These are phyloP conservation scores for Chelonus insularis DNA, from an alignment of 1,140 invertebrate genomes.

Conservation along the genomic window DNA sequence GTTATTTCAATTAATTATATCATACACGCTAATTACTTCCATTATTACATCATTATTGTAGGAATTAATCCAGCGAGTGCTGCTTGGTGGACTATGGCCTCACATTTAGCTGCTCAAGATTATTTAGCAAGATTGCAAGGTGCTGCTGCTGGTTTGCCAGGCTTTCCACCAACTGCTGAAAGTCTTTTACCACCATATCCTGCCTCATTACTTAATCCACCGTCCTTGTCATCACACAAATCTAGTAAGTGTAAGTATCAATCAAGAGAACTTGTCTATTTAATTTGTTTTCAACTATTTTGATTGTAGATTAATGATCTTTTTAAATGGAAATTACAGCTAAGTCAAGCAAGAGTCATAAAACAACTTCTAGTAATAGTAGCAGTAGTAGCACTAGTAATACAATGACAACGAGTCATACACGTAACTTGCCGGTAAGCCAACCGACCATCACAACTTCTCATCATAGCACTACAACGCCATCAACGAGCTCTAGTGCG, in stretches of 20 bases:
- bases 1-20: background rate
- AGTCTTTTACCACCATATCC: slow-evolving; percentile 59
- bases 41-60: slow-evolving; percentile 20
- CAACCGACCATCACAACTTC: slow-evolving; percentile 50
- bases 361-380: slow-evolving; percentile 46
- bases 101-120: slow-evolving; percentile 81
- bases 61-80: slow-evolving; percentile 66
- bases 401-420: slow-evolving; percentile 43
- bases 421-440: slow-evolving; percentile 31
- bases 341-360: slow-evolving; percentile 60
- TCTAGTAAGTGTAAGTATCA: slow-evolving; percentile 57
- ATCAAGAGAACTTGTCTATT: background rate
- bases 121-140: slow-evolving; percentile 77
- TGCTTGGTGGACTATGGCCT: slow-evolving; percentile 87
- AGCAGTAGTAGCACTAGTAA: slow-evolving; percentile 33
- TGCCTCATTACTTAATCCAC: slow-evolving; percentile 55
- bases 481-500: slow-evolving; percentile 40
- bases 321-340: slow-evolving; percentile 44
- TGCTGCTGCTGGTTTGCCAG: slow-evolving; percentile 73
- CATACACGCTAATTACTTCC: background rate
- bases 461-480: slow-evolving; percentile 52
- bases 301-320: no score
- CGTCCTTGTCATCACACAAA: slow-evolving; percentile 55
- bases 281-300: background rate
- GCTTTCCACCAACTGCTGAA: slow-evolving; percentile 63